phyloP scores from a whole-genome alignment of 2,888 invertebrate genomes.

The Microplitis manilae region DNA sequence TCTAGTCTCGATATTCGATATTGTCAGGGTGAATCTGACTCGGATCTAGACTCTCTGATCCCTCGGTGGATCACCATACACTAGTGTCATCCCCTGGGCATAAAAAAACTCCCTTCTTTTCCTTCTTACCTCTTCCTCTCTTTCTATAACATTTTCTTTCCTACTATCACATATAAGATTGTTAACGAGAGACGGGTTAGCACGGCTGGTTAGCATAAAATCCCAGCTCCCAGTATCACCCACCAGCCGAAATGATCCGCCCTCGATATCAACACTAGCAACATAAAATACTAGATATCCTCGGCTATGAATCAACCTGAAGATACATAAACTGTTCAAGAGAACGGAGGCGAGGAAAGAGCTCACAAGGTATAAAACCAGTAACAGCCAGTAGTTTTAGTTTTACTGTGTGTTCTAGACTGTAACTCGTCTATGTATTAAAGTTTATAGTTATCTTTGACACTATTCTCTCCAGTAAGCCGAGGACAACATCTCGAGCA shows the following conservation, averaged over 20 bases:
- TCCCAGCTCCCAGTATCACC: slow-evolving; percentile 48
- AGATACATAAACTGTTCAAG: slow-evolving; percentile 12
- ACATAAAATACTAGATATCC: slow-evolving; percentile 30
- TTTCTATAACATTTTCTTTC: slow-evolving; percentile 6
- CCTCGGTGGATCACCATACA: slow-evolving; percentile 46
- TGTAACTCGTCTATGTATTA: neutral
- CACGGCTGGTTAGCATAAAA: slow-evolving; percentile 59
- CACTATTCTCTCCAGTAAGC: neutral
- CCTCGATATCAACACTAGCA: slow-evolving; percentile 11
- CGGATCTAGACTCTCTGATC: slow-evolving; percentile 41
- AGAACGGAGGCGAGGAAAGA: slow-evolving; percentile 30
- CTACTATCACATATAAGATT: slow-evolving; percentile 38
- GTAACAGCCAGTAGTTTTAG: neutral
- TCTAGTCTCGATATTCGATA: slow-evolving; percentile 39
- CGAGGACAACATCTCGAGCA: neutral
- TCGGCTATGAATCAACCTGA: slow-evolving; percentile 18
- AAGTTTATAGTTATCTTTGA: neutral
- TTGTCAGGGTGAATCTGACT: slow-evolving; percentile 23
- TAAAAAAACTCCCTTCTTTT: slow-evolving; percentile 40
- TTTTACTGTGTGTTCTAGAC: neutral
- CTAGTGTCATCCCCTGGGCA: slow-evolving; percentile 50
- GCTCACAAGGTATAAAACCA: neutral
- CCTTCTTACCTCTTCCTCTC: neutral
- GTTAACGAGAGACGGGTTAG: slow-evolving; percentile 52
- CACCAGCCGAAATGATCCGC: neutral